phyloP scores from a whole-genome alignment of 2,797 vertebrate species.

The Phyllotis vaccarum region DNA sequence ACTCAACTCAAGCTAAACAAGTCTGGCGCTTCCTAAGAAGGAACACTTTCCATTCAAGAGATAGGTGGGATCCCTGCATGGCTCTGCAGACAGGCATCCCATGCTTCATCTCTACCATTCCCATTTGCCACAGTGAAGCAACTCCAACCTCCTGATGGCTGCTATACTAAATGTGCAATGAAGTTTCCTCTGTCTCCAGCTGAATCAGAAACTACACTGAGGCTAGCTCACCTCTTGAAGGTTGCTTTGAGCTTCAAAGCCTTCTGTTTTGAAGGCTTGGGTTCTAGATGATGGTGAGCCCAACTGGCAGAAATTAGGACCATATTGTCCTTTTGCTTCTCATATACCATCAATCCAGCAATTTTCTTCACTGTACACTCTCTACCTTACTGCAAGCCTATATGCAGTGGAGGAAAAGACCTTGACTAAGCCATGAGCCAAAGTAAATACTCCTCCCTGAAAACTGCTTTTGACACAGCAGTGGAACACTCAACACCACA shows the following conservation, averaged over 20 bases:
- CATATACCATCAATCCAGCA: neutral
- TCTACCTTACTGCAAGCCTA: neutral
- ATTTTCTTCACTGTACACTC: neutral
- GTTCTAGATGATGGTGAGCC: neutral
- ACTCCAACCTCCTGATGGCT: neutral
- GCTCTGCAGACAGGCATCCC: neutral
- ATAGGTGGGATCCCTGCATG: neutral
- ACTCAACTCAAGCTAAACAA: conserved; percentile 69
- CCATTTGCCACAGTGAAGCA: neutral
- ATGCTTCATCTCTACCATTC: neutral
- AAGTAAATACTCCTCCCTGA: neutral
- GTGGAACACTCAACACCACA: neutral
- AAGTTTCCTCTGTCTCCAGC: conserved; percentile 5
- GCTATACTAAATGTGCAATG: neutral
- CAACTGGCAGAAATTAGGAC: neutral
- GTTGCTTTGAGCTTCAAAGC: neutral
- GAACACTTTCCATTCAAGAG: conserved; percentile 71
- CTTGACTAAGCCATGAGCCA: neutral
- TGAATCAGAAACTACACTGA: conserved; percentile 18
- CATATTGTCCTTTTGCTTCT: neutral
- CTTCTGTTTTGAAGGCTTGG: neutral
- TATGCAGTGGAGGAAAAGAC: too few species aligned
- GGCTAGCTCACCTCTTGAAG: neutral
- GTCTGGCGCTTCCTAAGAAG: conserved; percentile 70
- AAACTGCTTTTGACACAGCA: neutral